Evolutionary conservation across 1,140 invertebrate species (phyloP), one percentile per base, ranked within the genome.

Genomic region (Heliothis virescens): DNA sequence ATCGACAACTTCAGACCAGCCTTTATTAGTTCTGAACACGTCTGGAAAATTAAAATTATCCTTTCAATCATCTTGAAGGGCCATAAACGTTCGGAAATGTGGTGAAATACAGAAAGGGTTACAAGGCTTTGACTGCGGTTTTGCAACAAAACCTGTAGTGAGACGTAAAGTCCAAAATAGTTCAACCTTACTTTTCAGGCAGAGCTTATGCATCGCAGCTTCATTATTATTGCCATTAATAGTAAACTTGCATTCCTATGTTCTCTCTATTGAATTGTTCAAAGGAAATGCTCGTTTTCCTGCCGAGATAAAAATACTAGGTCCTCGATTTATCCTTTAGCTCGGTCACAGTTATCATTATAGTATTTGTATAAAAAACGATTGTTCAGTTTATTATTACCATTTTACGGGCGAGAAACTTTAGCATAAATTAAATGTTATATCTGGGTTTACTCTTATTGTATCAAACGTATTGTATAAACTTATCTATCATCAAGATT

Each of bases 21-120:
- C 95, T 99, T 99, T 93, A 99, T 99, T 78, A 99, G 96, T 91
- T 98, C 97, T 86, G 98, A 98, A 89, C 98, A 97, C 60, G 97
- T 98, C 94, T 98, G 96, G 26, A 89, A 90, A 76, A 65, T 48
- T 48, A 76, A 76, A 76, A 85, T 53, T 53, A 13, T 29, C 9
- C 0, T 10, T 41, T 72, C 53, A 72, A 21, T 15, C 34, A 55
- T 16, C 9, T 34, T 57, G 9, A 15, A 57, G 1, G 11, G 15
- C 15, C 29, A 29, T 12, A 1, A 18, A 65, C 34, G 16, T 41
- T 59, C 21, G 5, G 55, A 9, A 18, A 48, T 1, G 4, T 18
- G 11, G 62, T 18, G 11, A 29, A 15, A 60, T 3, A 16, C 12
- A 4, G 12, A 2, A 10, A 16, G n/a, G 16, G 53, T 18, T n/a